Conservation (phyloP, 1,140 invertebrate genomes). For the Drosophila kanapiae region DNA sequence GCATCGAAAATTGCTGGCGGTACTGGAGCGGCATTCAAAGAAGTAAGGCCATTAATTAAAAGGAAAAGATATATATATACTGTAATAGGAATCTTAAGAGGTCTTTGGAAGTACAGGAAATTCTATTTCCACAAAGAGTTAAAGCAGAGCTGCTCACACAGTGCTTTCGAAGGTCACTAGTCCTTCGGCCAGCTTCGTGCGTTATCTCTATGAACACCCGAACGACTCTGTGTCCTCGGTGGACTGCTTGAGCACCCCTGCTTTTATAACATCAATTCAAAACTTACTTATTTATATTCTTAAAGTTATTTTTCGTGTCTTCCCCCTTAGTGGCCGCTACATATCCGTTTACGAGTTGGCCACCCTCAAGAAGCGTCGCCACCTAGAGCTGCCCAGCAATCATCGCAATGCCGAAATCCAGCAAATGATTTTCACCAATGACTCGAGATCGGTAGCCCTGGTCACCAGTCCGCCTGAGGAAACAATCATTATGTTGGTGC, state of each 20-base stretch:
- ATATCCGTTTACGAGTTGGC: slow-evolving; percentile 87
- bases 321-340: slow-evolving; percentile 48
- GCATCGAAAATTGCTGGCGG: slow-evolving; percentile 76
- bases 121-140: too few species aligned
- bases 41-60: slow-evolving; percentile 50
- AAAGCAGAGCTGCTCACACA: too few species aligned
- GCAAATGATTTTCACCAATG: slow-evolving; percentile 90
- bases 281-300: neutral
- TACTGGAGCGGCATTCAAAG: slow-evolving; percentile 65
- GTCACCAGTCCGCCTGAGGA: slow-evolving; percentile 91
- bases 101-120: too few species aligned
- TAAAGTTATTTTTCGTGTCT: neutral
- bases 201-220: too few species aligned
- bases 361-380: slow-evolving; percentile 87
- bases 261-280: too few species aligned
- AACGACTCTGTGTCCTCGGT: too few species aligned
- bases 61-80: neutral
- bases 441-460: slow-evolving; percentile 89
- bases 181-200: too few species aligned
- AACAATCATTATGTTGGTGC: slow-evolving; percentile 90
- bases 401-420: slow-evolving; percentile 86
- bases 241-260: too few species aligned
- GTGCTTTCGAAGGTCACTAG: too few species aligned
- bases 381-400: slow-evolving; percentile 86
- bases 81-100: neutral